These are phyloP conservation scores for Aptenodytes patagonicus DNA, from an alignment of 2,113 vertebrate species.

Conservation along the genomic window DNA sequence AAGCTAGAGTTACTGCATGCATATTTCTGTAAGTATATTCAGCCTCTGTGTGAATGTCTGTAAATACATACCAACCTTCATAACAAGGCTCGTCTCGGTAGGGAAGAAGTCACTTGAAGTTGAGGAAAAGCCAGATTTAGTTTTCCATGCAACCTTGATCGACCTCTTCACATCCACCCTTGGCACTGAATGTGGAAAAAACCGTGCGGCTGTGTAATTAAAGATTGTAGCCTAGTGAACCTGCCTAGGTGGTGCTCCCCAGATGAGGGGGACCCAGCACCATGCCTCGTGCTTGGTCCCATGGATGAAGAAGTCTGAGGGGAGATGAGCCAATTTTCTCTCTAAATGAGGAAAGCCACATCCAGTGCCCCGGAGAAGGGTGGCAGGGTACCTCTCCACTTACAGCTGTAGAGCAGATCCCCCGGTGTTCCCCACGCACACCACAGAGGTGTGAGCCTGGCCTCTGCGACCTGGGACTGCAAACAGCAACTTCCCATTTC, in stretches of 20 bases:
- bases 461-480: fast-evolving
- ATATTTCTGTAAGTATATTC: not conserved
- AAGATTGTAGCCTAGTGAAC: not conserved
- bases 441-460: not conserved
- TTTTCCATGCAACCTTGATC: not conserved
- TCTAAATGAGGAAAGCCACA: not conserved
- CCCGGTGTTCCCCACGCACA: fast-evolving
- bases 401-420: not conserved
- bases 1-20: not conserved
- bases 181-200: not conserved
- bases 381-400: not conserved
- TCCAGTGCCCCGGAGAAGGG: not conserved
- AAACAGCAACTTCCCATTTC: not conserved
- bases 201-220: fast-evolving
- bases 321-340: not conserved
- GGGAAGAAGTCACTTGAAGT: not conserved
- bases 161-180: not conserved
- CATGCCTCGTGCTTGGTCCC: not conserved
- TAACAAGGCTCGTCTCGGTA: not conserved
- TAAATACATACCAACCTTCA: not conserved
- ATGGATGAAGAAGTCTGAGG: not conserved
- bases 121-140: not conserved
- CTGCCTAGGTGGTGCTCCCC: not conserved
- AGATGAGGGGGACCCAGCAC: not conserved
- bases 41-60: not conserved